Evolutionary conservation across 2,797 vertebrate species (phyloP).

Genomic region (Lerista edwardsae): DNA sequence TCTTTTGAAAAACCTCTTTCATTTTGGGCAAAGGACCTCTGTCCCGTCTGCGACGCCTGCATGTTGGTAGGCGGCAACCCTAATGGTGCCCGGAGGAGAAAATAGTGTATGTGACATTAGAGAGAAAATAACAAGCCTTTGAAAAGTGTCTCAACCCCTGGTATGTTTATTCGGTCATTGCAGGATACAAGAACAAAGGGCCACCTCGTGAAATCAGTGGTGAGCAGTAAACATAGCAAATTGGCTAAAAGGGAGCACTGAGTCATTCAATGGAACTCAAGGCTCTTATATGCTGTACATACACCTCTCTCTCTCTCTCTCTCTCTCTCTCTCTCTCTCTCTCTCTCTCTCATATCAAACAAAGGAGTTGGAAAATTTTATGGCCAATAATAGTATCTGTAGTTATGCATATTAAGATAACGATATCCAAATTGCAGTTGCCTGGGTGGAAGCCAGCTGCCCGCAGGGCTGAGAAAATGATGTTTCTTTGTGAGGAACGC

Average conservation of each 20-base stretch:
- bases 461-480: not conserved
- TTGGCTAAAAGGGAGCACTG: conserved; percentile 4
- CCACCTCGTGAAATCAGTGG: not conserved
- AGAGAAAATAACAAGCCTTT: not conserved
- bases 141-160: not conserved
- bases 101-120: not conserved
- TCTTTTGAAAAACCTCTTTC: too few species aligned
- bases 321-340: not conserved
- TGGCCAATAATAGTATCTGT: conserved; percentile 13
- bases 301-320: not conserved
- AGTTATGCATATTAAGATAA: conserved; percentile 31
- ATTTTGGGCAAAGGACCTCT: too few species aligned
- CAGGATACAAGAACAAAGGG: not conserved
- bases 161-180: not conserved
- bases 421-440: not conserved
- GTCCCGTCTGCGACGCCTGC: not conserved
- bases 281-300: not conserved
- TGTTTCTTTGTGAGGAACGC: not conserved
- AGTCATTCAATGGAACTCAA: not conserved
- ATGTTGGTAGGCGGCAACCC: not conserved
- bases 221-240: conserved; percentile 2
- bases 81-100: not conserved
- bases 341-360: not conserved
- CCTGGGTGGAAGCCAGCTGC: not conserved
- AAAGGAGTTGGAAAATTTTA: conserved; percentile 11